Evolutionary conservation across 2,888 invertebrate genomes (phyloP).

Genomic region (Timandra comae): DNA sequence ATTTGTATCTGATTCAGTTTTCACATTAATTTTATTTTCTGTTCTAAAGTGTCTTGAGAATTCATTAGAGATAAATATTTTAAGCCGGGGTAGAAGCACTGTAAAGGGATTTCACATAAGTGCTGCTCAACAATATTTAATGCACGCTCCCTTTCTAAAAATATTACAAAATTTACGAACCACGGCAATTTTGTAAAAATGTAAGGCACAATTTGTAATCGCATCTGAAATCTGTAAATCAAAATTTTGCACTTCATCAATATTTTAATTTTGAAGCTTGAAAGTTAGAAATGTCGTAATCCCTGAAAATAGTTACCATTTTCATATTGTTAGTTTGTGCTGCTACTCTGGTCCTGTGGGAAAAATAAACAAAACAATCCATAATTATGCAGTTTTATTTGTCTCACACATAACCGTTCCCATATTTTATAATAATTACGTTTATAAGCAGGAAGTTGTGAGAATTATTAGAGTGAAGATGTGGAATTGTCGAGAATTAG

Average conservation of each 20-base stretch:
- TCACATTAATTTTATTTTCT: constrained; percentile 30
- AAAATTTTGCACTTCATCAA: constrained; percentile 9
- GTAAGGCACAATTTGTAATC: too few species aligned
- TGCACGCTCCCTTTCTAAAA: neutral
- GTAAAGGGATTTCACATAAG: constrained; percentile 18
- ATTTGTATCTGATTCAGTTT: constrained; percentile 41
- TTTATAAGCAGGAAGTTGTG: constrained; percentile 13
- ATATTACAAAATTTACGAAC: too few species aligned
- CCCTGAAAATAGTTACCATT: constrained; percentile 76
- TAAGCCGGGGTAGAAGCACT: constrained; percentile 64
- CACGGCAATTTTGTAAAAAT: too few species aligned
- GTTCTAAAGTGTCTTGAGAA: constrained; percentile 51
- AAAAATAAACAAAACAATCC: constrained; percentile 69
- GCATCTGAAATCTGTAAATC: constrained; percentile 13
- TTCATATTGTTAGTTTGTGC: constrained; percentile 65
- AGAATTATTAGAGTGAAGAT: constrained; percentile 31
- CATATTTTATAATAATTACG: constrained; percentile 15
- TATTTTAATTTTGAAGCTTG: constrained; percentile 27
- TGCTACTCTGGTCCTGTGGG: constrained; percentile 71
- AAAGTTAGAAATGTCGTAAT: constrained; percentile 58
- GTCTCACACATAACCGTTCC: too few species aligned
- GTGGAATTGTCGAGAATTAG: too few species aligned
- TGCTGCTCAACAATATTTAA: constrained; percentile 3
- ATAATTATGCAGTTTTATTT: constrained; percentile 44
- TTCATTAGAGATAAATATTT: constrained; percentile 57